phyloP scores from a whole-genome alignment of 2,888 invertebrate species.

The Cinara cedri region DNA sequence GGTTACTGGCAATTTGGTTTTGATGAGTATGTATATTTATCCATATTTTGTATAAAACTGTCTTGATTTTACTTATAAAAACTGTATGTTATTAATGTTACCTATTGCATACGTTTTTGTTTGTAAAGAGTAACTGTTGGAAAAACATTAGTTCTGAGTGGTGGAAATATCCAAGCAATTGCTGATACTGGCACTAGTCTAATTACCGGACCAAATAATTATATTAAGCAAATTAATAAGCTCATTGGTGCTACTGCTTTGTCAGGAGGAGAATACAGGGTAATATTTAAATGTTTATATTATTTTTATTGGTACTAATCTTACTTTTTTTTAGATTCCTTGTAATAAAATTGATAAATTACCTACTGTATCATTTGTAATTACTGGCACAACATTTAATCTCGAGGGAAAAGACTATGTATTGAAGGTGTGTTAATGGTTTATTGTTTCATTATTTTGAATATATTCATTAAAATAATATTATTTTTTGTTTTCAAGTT shows the following conservation, averaged over 20 bases:
- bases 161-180: conserved; percentile 74
- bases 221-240: conserved; percentile 81
- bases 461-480: conserved; percentile 13
- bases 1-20: conserved; percentile 98
- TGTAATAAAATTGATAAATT: conserved; percentile 80
- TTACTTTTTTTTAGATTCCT: conserved; percentile 68
- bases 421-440: conserved; percentile 69
- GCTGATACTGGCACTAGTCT: conserved; percentile 97
- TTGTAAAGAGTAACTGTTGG: conserved; percentile 38
- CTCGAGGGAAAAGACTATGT: conserved; percentile 82
- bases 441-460: neutral
- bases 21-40: conserved; percentile 70
- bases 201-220: conserved; percentile 84
- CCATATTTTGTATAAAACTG: too few relatives aligned
- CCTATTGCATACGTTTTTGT: too few relatives aligned
- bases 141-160: conserved; percentile 31
- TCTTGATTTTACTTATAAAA: neutral
- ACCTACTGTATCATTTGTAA: conserved; percentile 78
- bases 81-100: neutral
- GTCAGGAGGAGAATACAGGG: conserved; percentile 78
- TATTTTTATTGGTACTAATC: neutral
- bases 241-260: conserved; percentile 79
- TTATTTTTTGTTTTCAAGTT: too few relatives aligned
- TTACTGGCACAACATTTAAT: conserved; percentile 78
- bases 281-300: conserved; percentile 50